Conservation (phyloP, 1,140 invertebrate species). For the Drosophila neocordata region DNA sequence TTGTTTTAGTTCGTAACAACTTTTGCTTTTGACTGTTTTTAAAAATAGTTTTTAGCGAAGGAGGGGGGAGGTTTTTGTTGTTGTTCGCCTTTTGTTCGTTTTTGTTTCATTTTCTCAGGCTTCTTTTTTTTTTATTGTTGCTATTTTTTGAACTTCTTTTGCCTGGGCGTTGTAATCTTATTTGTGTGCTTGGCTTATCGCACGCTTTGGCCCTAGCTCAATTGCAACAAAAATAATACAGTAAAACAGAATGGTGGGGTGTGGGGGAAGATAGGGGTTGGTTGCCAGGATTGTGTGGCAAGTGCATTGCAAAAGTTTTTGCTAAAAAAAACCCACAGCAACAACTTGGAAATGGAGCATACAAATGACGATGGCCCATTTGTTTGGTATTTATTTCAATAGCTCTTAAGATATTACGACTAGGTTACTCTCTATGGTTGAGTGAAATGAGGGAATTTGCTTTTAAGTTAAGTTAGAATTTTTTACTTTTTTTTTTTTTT, state of each 20-base stretch:
- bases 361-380: slow-evolving; percentile 54
- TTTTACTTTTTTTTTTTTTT: neutral
- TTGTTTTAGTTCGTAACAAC: slow-evolving; percentile 33
- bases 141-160: slow-evolving; percentile 26
- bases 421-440: slow-evolving; percentile 17
- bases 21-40: slow-evolving; percentile 65
- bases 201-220: slow-evolving; percentile 44
- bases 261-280: neutral
- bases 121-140: slow-evolving; percentile 29
- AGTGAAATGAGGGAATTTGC: neutral
- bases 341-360: slow-evolving; percentile 66
- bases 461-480: neutral
- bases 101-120: slow-evolving; percentile 12
- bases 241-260: slow-evolving; percentile 26
- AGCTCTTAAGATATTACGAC: slow-evolving; percentile 45
- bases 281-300: slow-evolving; percentile 20
- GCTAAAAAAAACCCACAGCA: neutral
- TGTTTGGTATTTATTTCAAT: slow-evolving; percentile 71
- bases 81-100: slow-evolving; percentile 4
- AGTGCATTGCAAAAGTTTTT: slow-evolving; percentile 62
- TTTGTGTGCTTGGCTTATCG: slow-evolving; percentile 70
- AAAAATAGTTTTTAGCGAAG: slow-evolving; percentile 58
- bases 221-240: slow-evolving; percentile 58
- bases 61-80: slow-evolving; percentile 48
- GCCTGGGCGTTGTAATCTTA: slow-evolving; percentile 57